Percentiles rank a stretch among this genome's conserved stretches.
These are phyloP conservation scores for Corythornis cristatus DNA, from an alignment of 2,113 vertebrate genomes.

Conservation along the genomic window DNA sequence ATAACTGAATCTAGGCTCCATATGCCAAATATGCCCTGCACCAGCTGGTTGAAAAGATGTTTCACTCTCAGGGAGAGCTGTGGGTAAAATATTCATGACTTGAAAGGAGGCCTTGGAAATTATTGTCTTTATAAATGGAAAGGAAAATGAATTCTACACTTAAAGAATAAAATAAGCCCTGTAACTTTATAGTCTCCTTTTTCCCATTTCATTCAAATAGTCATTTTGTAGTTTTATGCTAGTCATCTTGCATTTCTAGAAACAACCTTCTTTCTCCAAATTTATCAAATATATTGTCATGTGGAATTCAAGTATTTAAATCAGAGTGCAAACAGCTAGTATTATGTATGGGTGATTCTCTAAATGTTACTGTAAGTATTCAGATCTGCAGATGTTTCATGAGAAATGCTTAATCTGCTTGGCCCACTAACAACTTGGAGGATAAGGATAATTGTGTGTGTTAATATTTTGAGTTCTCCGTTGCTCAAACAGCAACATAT, in stretches of 20 bases:
- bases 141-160: conserved; percentile 27
- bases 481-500: not conserved
- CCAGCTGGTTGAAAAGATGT: conserved; percentile 81
- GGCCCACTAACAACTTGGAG: not conserved
- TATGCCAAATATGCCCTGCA: conserved; percentile 75
- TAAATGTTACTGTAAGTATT: not conserved
- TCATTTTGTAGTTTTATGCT: not conserved
- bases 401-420: not conserved
- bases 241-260: not conserved
- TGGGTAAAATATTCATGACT: conserved; percentile 77
- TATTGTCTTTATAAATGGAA: conserved; percentile 37
- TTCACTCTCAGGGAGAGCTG: conserved; percentile 67
- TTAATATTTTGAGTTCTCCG: not conserved
- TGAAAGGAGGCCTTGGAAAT: conserved; percentile 60
- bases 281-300: not conserved
- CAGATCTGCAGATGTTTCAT: not conserved
- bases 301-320: not conserved
- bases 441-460: not conserved
- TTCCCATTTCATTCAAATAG: not conserved
- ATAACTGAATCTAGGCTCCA: conserved; percentile 73
- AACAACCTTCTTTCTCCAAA: not conserved
- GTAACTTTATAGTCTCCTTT: not conserved
- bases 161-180: not conserved
- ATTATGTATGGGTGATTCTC: not conserved
- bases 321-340: not conserved